Percentiles rank a stretch among this genome's conserved stretches.
These are phyloP conservation scores for Actinia tenebrosa DNA, from an alignment of 64 coral and sea anemone genomes.

Conservation along the genomic window DNA sequence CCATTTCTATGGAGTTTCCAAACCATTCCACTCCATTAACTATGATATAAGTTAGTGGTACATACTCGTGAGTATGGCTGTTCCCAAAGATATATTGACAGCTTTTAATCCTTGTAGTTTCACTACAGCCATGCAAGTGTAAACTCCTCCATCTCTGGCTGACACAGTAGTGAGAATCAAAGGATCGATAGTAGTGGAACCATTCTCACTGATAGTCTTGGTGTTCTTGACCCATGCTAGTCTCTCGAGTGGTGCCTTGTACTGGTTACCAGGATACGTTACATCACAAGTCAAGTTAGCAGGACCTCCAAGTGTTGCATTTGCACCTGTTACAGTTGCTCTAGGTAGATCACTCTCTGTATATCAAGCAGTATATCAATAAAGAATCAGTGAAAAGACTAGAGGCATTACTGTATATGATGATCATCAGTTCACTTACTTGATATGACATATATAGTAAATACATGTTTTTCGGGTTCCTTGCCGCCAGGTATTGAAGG, in stretches of 20 bases:
- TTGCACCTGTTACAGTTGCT: neutral
- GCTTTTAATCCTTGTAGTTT: neutral
- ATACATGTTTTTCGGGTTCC: neutral
- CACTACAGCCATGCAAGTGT: neutral
- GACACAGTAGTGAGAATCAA: neutral
- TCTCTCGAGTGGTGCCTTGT: neutral
- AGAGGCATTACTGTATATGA: neutral
- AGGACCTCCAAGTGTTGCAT: neutral
- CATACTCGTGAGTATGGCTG: neutral
- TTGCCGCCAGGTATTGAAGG: neutral
- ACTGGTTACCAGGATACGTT: neutral
- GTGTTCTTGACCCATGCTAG: neutral
- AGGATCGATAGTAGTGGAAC: neutral
- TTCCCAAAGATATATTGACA: neutral
- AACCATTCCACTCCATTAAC: too few relatives aligned
- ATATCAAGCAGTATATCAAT: too few relatives aligned
- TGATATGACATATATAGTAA: neutral
- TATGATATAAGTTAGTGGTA: neutral
- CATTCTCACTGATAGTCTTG: neutral
- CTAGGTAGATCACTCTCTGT: constrained; percentile 10
- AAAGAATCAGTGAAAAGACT: neutral
- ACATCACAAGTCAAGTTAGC: neutral
- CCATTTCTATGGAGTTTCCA: too few relatives aligned
- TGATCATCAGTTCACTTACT: neutral
- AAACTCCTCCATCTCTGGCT: neutral